Evolutionary conservation across 2,113 vertebrate species (phyloP).

Genomic region (Macquaria australasica): DNA sequence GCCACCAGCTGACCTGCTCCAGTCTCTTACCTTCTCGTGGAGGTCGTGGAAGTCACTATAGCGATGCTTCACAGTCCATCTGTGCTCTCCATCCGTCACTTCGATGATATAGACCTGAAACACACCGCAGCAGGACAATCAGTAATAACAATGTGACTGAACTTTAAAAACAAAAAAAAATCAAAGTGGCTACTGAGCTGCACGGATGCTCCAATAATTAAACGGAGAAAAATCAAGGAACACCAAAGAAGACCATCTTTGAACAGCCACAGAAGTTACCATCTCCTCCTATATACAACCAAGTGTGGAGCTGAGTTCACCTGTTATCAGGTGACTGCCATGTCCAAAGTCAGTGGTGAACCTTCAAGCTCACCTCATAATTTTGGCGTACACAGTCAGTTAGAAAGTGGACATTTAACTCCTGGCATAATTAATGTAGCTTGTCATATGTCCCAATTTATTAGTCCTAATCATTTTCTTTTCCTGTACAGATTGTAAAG

Average conservation of each 20-base stretch:
- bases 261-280: neutral
- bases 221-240: neutral
- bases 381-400: too few relatives aligned
- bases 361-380: neutral
- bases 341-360: neutral
- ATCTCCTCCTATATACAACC: neutral
- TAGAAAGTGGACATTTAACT: too few relatives aligned
- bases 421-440: too few relatives aligned
- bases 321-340: neutral
- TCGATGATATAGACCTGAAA: conserved; percentile 96
- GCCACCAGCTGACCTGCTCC: neutral
- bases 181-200: neutral
- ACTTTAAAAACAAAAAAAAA: neutral
- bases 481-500: too few relatives aligned
- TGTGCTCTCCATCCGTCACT: conserved; percentile 89
- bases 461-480: neutral
- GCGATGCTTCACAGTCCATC: conserved; percentile 96
- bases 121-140: neutral
- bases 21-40: conserved; percentile 91
- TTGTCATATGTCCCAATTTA: neutral
- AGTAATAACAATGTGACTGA: neutral
- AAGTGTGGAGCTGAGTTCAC: too few relatives aligned
- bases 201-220: neutral
- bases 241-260: neutral
- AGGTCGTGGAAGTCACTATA: conserved; percentile 98